Base-by-base conservation (phyloP, 2,888 invertebrate genomes). In the Rotaria sp. region DNA sequence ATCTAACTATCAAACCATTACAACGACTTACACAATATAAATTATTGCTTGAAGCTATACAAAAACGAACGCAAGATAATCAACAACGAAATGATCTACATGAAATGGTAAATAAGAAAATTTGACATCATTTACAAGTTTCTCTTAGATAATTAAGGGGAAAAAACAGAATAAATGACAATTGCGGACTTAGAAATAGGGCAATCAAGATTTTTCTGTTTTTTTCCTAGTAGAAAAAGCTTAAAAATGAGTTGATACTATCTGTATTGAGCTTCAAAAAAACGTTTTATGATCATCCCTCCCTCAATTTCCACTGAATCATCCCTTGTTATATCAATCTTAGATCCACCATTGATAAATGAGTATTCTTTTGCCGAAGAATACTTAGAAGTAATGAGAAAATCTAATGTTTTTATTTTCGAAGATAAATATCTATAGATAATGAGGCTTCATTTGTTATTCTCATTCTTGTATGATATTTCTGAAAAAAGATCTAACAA, bases 1-100 rank as follows among this genome's bases (percentile, higher is more conserved):
- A 84, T 84, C 52, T 84, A 26, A 52, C 55, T 5, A 84, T 84
- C 3, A 50, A 84, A 55, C 84, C 84, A 35, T 52, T 84, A 38
- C 84, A 84, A 24, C 13, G 84, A 52, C 52, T 84, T 35, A 84
- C 84, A 50, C 38, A 55, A 50, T 84, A 84, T 35, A 84, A 84
- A 84, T n/a, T 84, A 50, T 55, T 84, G 24, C 55, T 84, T 4
- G 52, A 84, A 84, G 84, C 84, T 13, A 84, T 84, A 80, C 80
- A 80, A 18, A 41, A 45, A 45, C 26, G 45, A 80, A 80, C 80
- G 13, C 41, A 45, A n/a, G 80, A 80, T 80, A 41, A 80, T 80
- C 80, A 80, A 80, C 80, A 80, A 80, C 80, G 80, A 80, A 80
- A 45, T 41, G 80, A 80, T 80, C 45, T 80, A 80, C 80, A 80